Conservation (phyloP, 1,140 invertebrate species). For the Brachionus rubens region DNA sequence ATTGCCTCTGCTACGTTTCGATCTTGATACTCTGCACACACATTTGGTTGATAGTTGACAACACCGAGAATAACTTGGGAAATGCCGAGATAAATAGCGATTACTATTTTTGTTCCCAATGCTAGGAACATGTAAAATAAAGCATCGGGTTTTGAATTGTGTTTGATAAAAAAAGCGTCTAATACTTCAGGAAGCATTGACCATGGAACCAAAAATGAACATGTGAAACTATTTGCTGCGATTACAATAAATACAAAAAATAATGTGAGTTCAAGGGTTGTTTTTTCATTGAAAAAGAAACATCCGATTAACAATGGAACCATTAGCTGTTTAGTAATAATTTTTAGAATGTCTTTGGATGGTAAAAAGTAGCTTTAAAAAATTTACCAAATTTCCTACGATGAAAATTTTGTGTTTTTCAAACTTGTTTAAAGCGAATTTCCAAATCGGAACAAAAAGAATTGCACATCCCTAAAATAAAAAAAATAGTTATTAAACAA, state of each 20-base stretch:
- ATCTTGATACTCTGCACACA: conserved; percentile 29
- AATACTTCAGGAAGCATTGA: conserved; percentile 34
- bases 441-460: conserved; percentile 25
- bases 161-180: conserved; percentile 37
- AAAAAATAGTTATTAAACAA: too few species aligned
- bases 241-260: conserved; percentile 22
- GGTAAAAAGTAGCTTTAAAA: background rate
- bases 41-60: conserved; percentile 1
- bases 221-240: conserved; percentile 4
- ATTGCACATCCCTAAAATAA: conserved; percentile 32
- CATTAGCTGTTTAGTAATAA: background rate
- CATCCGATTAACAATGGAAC: conserved; percentile 28
- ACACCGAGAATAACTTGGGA: conserved; percentile 18
- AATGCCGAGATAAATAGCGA: conserved; percentile 34
- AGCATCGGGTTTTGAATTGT: conserved; percentile 8
- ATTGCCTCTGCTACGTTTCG: background rate
- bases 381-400: conserved; percentile 34
- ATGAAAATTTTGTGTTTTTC: background rate
- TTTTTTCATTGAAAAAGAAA: background rate
- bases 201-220: conserved; percentile 17
- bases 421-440: background rate
- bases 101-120: conserved; percentile 29
- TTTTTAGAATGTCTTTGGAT: background rate
- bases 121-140: conserved; percentile 42
- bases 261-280: background rate